phyloP scores from a whole-genome alignment of 2,888 invertebrate species.

The Phanerotoma sp. region DNA sequence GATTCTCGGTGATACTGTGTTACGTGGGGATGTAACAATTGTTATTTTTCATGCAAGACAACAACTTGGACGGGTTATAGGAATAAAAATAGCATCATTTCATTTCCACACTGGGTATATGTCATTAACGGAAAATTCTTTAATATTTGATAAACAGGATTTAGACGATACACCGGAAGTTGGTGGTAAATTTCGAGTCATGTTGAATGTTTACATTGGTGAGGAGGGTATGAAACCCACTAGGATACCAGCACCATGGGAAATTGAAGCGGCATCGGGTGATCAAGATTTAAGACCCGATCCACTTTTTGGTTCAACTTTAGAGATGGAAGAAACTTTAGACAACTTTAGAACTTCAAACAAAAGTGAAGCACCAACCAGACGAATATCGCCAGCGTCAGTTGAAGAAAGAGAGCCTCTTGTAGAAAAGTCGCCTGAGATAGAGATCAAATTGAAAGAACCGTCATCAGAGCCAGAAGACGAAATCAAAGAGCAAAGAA shows the following conservation, averaged over 20 bases:
- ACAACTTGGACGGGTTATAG: conserved; percentile 76
- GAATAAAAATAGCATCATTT: conserved; percentile 83
- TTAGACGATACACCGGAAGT: conserved; percentile 79
- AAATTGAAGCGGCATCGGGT: conserved; percentile 67
- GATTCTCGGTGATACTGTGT: conserved; percentile 61
- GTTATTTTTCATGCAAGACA: conserved; percentile 84
- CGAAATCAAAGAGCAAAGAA: not conserved
- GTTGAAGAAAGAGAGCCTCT: conserved; percentile 24
- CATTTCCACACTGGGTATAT: conserved; percentile 91
- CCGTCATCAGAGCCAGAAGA: conserved; percentile 1
- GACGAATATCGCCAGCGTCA: no score
- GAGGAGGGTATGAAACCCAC: conserved; percentile 69
- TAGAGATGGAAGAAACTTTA: conserved; percentile 81
- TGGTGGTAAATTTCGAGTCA: conserved; percentile 67
- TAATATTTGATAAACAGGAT: conserved; percentile 74
- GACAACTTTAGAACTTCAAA: conserved; percentile 67
- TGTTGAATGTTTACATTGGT: conserved; percentile 71
- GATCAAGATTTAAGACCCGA: conserved; percentile 60
- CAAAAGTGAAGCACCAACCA: conserved; percentile 1
- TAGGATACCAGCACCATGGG: conserved; percentile 73
- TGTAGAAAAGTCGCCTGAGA: conserved; percentile 13
- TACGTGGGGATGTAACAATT: conserved; percentile 83
- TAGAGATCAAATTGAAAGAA: conserved; percentile 4
- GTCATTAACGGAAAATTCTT: conserved; percentile 70
- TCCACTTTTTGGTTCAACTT: conserved; percentile 72